phyloP scores from a whole-genome alignment of 2,888 invertebrate genomes.

The Cyaniris semiargus region DNA sequence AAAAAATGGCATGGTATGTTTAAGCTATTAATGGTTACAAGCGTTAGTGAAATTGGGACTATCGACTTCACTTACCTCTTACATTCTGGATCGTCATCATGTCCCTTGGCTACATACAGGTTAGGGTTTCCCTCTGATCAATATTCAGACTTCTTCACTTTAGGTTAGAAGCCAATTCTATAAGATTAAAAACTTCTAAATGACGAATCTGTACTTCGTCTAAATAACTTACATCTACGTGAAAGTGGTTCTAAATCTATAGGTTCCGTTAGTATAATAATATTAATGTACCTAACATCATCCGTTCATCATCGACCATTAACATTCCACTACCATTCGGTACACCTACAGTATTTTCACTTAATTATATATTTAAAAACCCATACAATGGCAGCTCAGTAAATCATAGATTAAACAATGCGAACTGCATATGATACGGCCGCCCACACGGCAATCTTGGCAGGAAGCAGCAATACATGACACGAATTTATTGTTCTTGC shows the following conservation, averaged over 20 bases:
- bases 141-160: not conserved
- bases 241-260: not conserved
- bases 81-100: not conserved
- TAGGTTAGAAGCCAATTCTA: not conserved
- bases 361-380: not conserved
- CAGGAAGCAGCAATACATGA: conserved; percentile 59
- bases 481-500: conserved; percentile 45
- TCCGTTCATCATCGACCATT: not conserved
- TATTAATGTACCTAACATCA: not conserved
- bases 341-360: conserved; percentile 7
- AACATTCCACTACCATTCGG: not conserved
- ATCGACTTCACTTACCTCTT: too few species aligned
- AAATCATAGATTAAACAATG: conserved; percentile 28
- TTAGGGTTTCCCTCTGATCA: not conserved
- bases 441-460: conserved; percentile 61
- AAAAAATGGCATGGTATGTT: too few species aligned
- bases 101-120: not conserved
- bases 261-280: not conserved
- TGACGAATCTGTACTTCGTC: not conserved
- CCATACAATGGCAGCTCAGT: not conserved
- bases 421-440: conserved; percentile 42
- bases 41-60: not conserved
- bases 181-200: not conserved
- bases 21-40: not conserved
- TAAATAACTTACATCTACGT: not conserved